These are phyloP conservation scores for Tupiocoris notatus DNA, from an alignment of 2,888 invertebrate species.

Conservation along the genomic window DNA sequence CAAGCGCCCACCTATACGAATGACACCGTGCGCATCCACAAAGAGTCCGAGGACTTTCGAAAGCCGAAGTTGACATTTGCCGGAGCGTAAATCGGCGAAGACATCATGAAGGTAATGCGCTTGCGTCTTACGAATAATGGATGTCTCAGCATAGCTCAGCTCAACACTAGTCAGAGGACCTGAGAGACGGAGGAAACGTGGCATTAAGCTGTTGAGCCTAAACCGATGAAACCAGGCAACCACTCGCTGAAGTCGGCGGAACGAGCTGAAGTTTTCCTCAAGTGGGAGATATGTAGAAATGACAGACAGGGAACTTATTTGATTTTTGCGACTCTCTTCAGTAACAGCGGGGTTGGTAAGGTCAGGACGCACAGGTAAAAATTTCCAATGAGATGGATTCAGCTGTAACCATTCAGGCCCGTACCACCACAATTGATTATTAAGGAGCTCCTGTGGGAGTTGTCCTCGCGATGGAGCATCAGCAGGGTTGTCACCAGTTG, in stretches of 20 bases:
- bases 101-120: background rate
- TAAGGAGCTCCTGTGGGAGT: background rate
- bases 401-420: constrained; percentile 15
- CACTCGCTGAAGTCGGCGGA: no score
- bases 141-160: background rate
- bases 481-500: constrained; percentile 6
- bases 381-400: background rate
- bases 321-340: background rate
- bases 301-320: background rate
- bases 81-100: background rate
- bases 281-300: background rate
- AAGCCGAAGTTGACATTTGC: background rate
- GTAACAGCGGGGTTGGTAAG: background rate
- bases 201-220: background rate
- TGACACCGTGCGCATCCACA: background rate
- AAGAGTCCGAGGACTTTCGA: background rate
- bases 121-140: background rate
- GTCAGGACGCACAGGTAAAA: background rate
- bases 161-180: constrained; percentile 1
- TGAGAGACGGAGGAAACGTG: background rate
- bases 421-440: background rate
- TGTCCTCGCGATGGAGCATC: constrained; percentile 13
- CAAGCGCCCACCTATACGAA: constrained; percentile 2
- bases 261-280: background rate
- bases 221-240: background rate